These are phyloP conservation scores for Neoascia interrupta DNA, from an alignment of 2,888 invertebrate genomes.

Conservation along the genomic window DNA sequence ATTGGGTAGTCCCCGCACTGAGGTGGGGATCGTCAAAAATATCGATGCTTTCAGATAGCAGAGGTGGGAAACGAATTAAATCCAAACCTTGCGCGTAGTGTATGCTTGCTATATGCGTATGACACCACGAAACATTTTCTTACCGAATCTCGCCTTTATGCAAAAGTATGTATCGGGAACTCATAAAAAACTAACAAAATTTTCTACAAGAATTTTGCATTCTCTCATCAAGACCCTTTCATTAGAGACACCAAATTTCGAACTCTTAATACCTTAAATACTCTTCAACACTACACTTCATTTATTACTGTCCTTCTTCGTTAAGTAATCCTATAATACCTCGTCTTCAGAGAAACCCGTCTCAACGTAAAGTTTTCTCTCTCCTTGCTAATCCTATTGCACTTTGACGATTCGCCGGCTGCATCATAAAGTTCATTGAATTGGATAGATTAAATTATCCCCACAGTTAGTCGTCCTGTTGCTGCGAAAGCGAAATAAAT, in stretches of 20 bases:
- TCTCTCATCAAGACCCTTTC: too few species aligned
- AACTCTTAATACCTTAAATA: too few species aligned
- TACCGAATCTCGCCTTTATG: too few species aligned
- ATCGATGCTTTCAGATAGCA: neutral
- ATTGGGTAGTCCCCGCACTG: neutral
- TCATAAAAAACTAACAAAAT: too few species aligned
- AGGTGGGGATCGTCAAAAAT: neutral
- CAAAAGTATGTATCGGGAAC: too few species aligned
- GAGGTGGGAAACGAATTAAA: neutral
- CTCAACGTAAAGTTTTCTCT: neutral
- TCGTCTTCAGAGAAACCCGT: slow-evolving; percentile 3
- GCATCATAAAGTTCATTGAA: slow-evolving; percentile 34
- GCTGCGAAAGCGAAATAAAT: slow-evolving; percentile 19
- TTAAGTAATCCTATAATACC: neutral
- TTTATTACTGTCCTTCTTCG: slow-evolving; percentile 9
- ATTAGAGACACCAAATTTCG: too few species aligned
- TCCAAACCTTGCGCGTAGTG: neutral
- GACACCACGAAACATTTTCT: too few species aligned
- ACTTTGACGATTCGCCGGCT: slow-evolving; percentile 18
- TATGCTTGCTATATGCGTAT: too few species aligned
- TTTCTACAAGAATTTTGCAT: too few species aligned
- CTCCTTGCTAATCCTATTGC: slow-evolving; percentile 32
- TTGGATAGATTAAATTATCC: slow-evolving; percentile 45
- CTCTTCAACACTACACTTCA: neutral
- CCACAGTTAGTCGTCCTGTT: slow-evolving; percentile 19